phyloP scores from a whole-genome alignment of 2,797 vertebrate species.

The Bradypus variegatus region DNA sequence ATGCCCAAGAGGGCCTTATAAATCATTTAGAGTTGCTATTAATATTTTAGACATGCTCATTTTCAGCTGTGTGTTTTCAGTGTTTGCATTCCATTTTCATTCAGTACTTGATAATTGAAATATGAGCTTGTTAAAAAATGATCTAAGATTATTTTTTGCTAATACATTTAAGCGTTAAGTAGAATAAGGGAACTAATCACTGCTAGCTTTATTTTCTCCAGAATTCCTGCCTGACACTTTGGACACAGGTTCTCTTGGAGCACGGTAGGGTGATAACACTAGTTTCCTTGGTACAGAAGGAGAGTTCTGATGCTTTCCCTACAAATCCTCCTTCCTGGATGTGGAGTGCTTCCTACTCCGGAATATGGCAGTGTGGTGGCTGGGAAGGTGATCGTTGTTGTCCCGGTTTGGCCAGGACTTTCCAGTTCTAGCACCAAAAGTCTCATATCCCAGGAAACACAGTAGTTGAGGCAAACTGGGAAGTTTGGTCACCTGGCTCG shows the following conservation, averaged over 20 bases:
- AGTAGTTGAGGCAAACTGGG: not conserved
- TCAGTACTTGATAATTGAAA: slow-evolving; percentile 57
- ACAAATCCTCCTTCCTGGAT: not conserved
- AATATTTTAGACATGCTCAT: slow-evolving; percentile 62
- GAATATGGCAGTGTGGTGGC: not conserved
- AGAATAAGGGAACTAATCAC: not conserved
- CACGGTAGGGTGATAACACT: not conserved
- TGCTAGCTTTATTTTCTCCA: not conserved
- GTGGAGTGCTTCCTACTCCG: not conserved
- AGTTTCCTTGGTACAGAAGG: not conserved
- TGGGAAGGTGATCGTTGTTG: not conserved
- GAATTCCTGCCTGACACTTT: not conserved
- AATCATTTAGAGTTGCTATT: slow-evolving; percentile 63
- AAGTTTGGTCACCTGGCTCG: not conserved
- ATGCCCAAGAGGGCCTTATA: slow-evolving; percentile 58
- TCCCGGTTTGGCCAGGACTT: not conserved
- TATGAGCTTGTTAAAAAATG: slow-evolving; percentile 45
- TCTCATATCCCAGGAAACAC: not conserved
- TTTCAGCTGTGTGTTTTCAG: slow-evolving; percentile 60
- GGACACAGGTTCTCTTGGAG: not conserved
- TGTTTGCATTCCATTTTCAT: slow-evolving; percentile 60
- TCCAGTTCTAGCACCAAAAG: not conserved
- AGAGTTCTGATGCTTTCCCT: not conserved
- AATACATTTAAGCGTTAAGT: slow-evolving; percentile 41
- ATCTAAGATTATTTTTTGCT: slow-evolving; percentile 24